phyloP scores from a whole-genome alignment of 2,797 vertebrate genomes.

The Rhinatrema bivittatum region DNA sequence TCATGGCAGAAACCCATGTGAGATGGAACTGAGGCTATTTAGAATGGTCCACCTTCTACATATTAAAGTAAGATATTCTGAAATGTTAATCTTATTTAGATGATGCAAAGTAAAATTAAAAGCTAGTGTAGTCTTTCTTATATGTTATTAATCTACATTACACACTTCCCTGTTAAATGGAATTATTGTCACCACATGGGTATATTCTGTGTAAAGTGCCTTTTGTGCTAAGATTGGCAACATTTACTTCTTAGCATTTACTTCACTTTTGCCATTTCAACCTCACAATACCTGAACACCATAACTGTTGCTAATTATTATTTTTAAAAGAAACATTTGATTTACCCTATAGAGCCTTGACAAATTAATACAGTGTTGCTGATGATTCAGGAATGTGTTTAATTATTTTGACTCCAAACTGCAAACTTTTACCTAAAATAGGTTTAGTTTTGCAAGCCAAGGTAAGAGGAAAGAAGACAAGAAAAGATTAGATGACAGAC shows the following conservation, averaged over 20 bases:
- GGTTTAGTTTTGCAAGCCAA: conserved; percentile 16
- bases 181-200: background rate
- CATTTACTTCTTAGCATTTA: background rate
- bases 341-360: conserved; percentile 16
- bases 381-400: conserved; percentile 8
- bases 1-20: no score
- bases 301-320: background rate
- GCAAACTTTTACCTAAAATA: conserved; percentile 10
- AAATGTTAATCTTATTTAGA: no score
- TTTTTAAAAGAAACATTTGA: conserved; percentile 5
- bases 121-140: conserved; percentile 4
- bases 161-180: conserved; percentile 1
- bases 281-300: background rate
- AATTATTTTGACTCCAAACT: conserved; percentile 19
- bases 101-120: background rate
- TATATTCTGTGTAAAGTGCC: conserved; percentile 1
- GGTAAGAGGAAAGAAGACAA: conserved; percentile 23
- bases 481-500: conserved; percentile 19
- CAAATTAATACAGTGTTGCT: conserved; percentile 23
- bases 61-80: no score
- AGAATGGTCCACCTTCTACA: no score
- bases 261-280: conserved; percentile 12
- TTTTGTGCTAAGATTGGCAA: background rate
- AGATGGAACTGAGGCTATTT: no score
- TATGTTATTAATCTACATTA: conserved; percentile 1